These are phyloP conservation scores for Chaetodon auriga DNA, from an alignment of 2,113 vertebrate genomes.

Conservation along the genomic window DNA sequence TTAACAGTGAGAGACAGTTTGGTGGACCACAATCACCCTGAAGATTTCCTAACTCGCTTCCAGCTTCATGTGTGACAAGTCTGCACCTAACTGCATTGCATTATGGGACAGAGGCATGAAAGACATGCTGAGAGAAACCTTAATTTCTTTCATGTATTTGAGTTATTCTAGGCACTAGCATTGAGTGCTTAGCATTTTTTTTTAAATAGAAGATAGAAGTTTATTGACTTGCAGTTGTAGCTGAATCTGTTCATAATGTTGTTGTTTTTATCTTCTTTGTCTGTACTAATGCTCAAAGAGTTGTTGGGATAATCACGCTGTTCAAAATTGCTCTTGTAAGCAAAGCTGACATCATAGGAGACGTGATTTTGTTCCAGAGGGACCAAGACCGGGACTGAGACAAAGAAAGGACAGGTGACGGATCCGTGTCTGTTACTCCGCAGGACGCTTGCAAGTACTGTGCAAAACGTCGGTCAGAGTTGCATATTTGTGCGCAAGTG, in stretches of 20 bases:
- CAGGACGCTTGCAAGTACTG: background rate
- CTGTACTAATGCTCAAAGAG: slow-evolving; percentile 1
- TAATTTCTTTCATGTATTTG: background rate
- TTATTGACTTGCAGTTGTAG: slow-evolving; percentile 36
- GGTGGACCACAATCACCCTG: slow-evolving; percentile 32
- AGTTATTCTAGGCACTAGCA: slow-evolving; percentile 9
- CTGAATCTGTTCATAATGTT: slow-evolving; percentile 20
- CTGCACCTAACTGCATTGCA: slow-evolving; percentile 14
- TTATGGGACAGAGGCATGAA: slow-evolving; percentile 33
- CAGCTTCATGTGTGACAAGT: slow-evolving; percentile 11
- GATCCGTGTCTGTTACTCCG: slow-evolving; percentile 15
- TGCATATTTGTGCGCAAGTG: background rate
- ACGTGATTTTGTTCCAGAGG: slow-evolving; percentile 17
- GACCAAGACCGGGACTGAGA: slow-evolving; percentile 24
- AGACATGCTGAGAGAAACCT: slow-evolving; percentile 22
- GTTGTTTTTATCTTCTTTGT: background rate
- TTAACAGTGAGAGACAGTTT: slow-evolving; percentile 1
- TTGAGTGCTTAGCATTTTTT: background rate
- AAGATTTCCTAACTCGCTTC: slow-evolving; percentile 12
- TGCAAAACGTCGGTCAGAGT: slow-evolving; percentile 11
- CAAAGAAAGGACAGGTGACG: slow-evolving; percentile 27
- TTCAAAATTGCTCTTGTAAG: slow-evolving; percentile 30
- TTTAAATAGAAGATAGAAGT: slow-evolving; percentile 21
- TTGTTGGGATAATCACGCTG: slow-evolving; percentile 8
- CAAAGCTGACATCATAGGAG: slow-evolving; percentile 13